These are phyloP conservation scores for Dysidea cf. avara DNA, from an alignment of 37 sponge, comb jelly and placozoan genomes.

Conservation along the genomic window DNA sequence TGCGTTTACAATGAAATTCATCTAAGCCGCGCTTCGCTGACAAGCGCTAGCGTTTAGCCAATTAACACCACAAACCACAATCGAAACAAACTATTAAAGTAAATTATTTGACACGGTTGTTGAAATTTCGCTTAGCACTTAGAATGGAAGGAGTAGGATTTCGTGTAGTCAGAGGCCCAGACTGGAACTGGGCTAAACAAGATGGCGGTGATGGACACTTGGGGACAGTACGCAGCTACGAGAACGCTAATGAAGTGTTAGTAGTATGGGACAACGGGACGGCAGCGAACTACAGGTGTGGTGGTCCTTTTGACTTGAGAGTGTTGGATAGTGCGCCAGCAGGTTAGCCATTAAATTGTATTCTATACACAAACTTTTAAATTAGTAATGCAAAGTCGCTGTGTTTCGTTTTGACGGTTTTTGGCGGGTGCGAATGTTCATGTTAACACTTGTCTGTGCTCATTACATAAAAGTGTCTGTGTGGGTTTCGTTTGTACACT, in stretches of 20 bases:
- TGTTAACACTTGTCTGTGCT: no score
- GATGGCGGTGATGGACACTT: constrained; percentile 85
- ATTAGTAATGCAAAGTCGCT: neutral
- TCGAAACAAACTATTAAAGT: no score
- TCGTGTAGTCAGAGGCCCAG: constrained; percentile 82
- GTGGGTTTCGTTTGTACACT: no score
- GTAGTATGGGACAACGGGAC: constrained; percentile 86
- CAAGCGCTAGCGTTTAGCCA: no score
- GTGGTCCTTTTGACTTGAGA: constrained; percentile 58
- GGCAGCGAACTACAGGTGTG: constrained; percentile 77
- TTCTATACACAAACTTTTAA: neutral
- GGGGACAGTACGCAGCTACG: constrained; percentile 67
- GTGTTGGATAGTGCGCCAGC: constrained; percentile 67
- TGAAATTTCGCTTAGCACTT: no score
- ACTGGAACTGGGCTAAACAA: constrained; percentile 87
- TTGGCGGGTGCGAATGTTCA: neutral
- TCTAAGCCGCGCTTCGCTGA: no score
- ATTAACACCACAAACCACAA: no score
- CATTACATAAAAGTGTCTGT: no score
- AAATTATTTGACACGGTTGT: no score
- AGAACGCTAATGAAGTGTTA: constrained; percentile 59
- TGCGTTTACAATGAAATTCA: no score
- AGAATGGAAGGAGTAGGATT: constrained; percentile 64
- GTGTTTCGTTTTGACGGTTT: neutral
- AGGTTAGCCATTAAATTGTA: constrained; percentile 38